Evolutionary conservation across 92 coral and sea anemone genomes (phyloP), one percentile per base, ranked within the genome.

Genomic region (Scolanthus callimorphus): DNA sequence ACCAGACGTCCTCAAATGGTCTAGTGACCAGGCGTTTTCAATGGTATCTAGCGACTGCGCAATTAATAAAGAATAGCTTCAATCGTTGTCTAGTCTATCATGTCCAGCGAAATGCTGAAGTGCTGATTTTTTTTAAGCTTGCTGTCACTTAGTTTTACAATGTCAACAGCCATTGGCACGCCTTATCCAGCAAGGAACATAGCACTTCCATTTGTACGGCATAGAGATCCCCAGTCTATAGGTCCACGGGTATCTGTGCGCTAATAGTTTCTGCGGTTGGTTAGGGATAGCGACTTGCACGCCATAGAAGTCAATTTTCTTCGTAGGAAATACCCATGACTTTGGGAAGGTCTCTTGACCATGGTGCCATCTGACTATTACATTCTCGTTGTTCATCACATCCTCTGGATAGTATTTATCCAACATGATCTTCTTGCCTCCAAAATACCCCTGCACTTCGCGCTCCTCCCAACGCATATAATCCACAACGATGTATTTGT

Each of bases 171-270:
- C 67, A 23, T 34, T 49, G 60, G 55, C 55, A 21, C 49, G 51
- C 58, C 69, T 49, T 23, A 89, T 20, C 78, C 67, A 76, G 53
- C 95, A 86, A 3, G 97, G 97, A 6, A 85, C 54, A 82, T 79
- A 90, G 46, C 97, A 90, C 53, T 90, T 85, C 95, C 97, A 90
- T 41, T 90, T 90, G 63, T 85, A 90, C 6, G 97, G 97, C 26
- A 79, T 34, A 6, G 81, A 79, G 6, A 81, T 37, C 15, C 84
- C 69, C 19, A 51, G 49, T 21, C 34, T 9, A 48, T 74, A 90
- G 1, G 85, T 76, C 26, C 49, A 72, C 2, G 97, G 92, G 52
- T 89, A 89, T 30, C 92, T 73, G 21, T 70, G 80, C 1, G 54
- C 49, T 2, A 90, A 57, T 48, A 56, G 56, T 11, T 57, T 48